Conservation (phyloP, 2,113 vertebrate genomes). For the Spilogale gracilis region DNA sequence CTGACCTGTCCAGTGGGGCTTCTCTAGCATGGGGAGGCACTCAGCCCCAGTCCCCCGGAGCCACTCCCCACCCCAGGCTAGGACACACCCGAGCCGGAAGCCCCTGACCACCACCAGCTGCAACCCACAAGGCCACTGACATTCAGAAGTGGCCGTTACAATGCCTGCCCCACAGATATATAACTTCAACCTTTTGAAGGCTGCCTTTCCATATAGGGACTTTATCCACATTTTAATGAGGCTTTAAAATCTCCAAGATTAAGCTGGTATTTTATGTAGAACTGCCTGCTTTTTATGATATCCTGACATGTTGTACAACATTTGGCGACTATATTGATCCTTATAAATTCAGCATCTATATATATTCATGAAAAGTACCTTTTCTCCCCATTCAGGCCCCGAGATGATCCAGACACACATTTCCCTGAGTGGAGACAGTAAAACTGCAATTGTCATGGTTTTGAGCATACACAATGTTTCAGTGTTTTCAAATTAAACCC, state of each 20-base stretch:
- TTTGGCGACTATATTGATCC: slow-evolving; percentile 88
- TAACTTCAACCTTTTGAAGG: slow-evolving; percentile 90
- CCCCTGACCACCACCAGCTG: slow-evolving; percentile 43
- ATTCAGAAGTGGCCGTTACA: slow-evolving; percentile 80
- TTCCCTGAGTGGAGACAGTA: slow-evolving; percentile 73
- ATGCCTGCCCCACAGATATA: slow-evolving; percentile 85
- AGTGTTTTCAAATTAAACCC: slow-evolving; percentile 66
- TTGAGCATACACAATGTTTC: neutral
- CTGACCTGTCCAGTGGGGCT: neutral
- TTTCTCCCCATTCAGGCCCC: slow-evolving; percentile 63
- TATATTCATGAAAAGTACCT: slow-evolving; percentile 86
- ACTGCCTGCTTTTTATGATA: slow-evolving; percentile 89
- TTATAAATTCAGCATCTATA: slow-evolving; percentile 89
- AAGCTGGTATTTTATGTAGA: slow-evolving; percentile 90
- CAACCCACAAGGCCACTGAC: slow-evolving; percentile 76
- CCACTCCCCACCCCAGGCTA: neutral
- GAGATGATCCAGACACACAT: slow-evolving; percentile 67
- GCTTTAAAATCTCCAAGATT: slow-evolving; percentile 90
- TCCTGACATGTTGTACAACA: slow-evolving; percentile 91
- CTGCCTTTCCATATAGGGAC: slow-evolving; percentile 89
- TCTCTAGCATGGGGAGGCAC: neutral
- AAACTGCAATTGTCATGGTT: slow-evolving; percentile 71
- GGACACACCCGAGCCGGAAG: neutral
- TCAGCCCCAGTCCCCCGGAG: fast-evolving
- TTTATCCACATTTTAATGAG: slow-evolving; percentile 91